phyloP scores from a whole-genome alignment of 2,888 invertebrate species.

The Eumacrocentrus americanus region DNA sequence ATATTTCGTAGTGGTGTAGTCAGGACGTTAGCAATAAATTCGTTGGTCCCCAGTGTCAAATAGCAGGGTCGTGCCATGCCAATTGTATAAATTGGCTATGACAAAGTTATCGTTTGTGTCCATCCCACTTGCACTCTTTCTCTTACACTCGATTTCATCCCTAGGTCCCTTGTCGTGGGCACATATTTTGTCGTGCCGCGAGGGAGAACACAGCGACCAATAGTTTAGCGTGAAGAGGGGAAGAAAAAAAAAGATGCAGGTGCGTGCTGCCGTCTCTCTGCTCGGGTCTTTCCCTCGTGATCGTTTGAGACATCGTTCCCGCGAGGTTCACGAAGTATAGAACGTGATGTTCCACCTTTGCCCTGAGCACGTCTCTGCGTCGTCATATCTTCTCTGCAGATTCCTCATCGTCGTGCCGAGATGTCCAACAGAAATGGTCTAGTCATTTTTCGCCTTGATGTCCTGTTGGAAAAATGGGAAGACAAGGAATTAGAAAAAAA shows the following conservation, averaged over 20 bases:
- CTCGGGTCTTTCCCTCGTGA: constrained; percentile 48
- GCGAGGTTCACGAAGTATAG: constrained; percentile 41
- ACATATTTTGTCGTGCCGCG: constrained; percentile 41
- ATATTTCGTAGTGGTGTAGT: constrained; percentile 26
- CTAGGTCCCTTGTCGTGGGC: constrained; percentile 27
- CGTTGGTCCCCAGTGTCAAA: constrained; percentile 57
- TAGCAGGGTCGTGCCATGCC: constrained; percentile 48
- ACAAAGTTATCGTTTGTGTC: constrained; percentile 60
- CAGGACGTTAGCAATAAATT: constrained; percentile 56
- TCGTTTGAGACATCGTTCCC: constrained; percentile 61
- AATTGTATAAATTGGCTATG: constrained; percentile 61
- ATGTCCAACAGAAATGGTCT: too few relatives aligned
- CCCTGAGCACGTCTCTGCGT: constrained; percentile 29
- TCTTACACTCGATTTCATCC: neutral
- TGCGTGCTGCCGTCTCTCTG: constrained; percentile 35
- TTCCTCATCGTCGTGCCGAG: too few relatives aligned
- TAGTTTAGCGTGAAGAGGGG: constrained; percentile 39
- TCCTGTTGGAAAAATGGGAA: too few relatives aligned
- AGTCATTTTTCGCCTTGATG: too few relatives aligned
- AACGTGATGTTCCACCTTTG: constrained; percentile 56
- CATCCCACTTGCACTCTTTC: constrained; percentile 6
- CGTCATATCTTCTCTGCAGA: constrained; percentile 16
- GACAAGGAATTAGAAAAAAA: too few relatives aligned
- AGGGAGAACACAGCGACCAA: constrained; percentile 43
- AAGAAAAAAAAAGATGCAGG: constrained; percentile 35